Percentiles rank a stretch among this genome's conserved stretches.
phyloP scores from a whole-genome alignment of 2,888 invertebrate genomes.

The Ochropacha duplaris region DNA sequence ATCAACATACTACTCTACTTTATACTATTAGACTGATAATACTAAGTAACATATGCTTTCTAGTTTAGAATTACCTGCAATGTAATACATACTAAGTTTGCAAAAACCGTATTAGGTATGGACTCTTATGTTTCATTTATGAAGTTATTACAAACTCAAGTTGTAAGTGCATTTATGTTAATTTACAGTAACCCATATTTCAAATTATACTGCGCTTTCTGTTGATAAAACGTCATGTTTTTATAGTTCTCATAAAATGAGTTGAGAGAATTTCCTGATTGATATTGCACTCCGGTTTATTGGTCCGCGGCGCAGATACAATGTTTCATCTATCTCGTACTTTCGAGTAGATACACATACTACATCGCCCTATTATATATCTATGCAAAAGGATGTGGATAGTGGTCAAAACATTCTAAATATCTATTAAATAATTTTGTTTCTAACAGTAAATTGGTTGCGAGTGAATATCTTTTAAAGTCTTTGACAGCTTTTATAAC shows the following conservation, averaged over 20 bases:
- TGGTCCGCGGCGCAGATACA: slow-evolving; percentile 43
- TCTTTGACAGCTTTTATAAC: not conserved
- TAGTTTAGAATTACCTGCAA: not conserved
- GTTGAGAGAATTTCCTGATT: slow-evolving; percentile 57
- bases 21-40: not conserved
- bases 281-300: slow-evolving; percentile 57
- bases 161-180: slow-evolving; percentile 21
- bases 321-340: slow-evolving; percentile 35
- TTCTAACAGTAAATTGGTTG: not conserved
- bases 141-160: not conserved
- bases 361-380: not conserved
- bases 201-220: slow-evolving; percentile 28
- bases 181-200: slow-evolving; percentile 31
- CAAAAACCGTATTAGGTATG: too few species aligned
- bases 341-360: slow-evolving; percentile 8
- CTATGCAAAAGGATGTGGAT: not conserved
- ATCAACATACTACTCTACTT: not conserved
- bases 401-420: not conserved
- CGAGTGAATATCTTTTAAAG: not conserved
- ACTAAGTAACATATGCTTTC: not conserved
- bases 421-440: not conserved
- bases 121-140: too few species aligned
- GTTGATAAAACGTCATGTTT: slow-evolving; percentile 44
- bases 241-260: slow-evolving; percentile 58
- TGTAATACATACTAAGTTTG: too few species aligned